Evolutionary conservation across 2,113 vertebrate genomes (phyloP).

Genomic region (Chroicocephalus ridibundus): DNA sequence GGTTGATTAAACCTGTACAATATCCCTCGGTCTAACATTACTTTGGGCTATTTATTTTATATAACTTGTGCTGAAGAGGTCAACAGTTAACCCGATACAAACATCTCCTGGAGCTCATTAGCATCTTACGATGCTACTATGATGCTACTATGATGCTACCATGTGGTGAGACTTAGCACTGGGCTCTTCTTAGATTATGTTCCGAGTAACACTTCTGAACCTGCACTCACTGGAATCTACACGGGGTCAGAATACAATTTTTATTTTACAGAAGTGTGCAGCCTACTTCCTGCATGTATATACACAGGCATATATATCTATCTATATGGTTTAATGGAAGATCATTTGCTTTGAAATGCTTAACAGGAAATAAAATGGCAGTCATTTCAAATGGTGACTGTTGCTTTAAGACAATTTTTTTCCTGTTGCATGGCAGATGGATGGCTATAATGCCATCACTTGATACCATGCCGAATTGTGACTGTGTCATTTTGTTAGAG

Average conservation of each 20-base stretch:
- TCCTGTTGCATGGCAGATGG: slow-evolving; percentile 59
- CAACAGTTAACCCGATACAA: neutral
- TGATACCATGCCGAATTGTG: slow-evolving; percentile 68
- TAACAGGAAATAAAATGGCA: slow-evolving; percentile 1
- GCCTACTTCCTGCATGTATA: neutral
- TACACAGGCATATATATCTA: neutral
- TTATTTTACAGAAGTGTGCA: neutral
- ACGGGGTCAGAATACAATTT: neutral
- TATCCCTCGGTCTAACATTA: neutral
- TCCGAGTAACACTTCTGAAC: neutral
- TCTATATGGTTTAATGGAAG: neutral
- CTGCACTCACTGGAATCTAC: neutral
- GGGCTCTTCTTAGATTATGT: neutral
- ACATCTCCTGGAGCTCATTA: neutral
- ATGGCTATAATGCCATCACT: slow-evolving; percentile 69
- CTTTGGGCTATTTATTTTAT: neutral
- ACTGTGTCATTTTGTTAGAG: slow-evolving; percentile 62
- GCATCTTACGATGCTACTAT: neutral
- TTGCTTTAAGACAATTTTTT: slow-evolving; percentile 58
- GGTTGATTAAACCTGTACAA: neutral
- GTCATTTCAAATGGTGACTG: slow-evolving; percentile 5
- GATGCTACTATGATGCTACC: neutral
- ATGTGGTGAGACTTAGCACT: neutral
- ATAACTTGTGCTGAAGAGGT: neutral
- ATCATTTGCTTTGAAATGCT: neutral